Conservation (phyloP, 2,888 invertebrate species). For the Acleris sparsana region DNA sequence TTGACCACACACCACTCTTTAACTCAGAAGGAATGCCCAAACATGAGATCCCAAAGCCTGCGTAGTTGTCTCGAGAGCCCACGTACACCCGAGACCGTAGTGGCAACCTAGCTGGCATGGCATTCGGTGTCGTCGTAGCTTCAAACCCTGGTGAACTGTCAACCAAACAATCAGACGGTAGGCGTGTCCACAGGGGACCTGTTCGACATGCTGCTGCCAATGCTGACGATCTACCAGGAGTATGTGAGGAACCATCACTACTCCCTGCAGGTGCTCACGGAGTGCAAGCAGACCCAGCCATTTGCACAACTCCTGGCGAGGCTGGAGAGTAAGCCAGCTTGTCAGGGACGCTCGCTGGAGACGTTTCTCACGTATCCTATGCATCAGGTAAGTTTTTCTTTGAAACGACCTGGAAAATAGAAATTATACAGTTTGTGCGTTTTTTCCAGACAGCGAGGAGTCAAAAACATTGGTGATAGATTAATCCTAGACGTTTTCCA, state of each 20-base stretch:
- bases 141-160: slow-evolving; percentile 22
- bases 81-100: slow-evolving; percentile 1
- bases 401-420: too few species aligned
- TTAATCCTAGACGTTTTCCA: too few species aligned
- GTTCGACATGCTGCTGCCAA: slow-evolving; percentile 96
- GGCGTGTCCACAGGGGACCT: slow-evolving; percentile 88
- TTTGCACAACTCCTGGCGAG: slow-evolving; percentile 91
- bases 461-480: too few species aligned
- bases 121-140: slow-evolving; percentile 36
- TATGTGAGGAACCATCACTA: slow-evolving; percentile 97
- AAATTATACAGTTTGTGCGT: too few species aligned
- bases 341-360: slow-evolving; percentile 93
- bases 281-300: slow-evolving; percentile 93
- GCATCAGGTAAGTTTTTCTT: slow-evolving; percentile 88
- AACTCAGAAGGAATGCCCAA: not conserved
- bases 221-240: slow-evolving; percentile 97
- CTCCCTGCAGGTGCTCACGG: slow-evolving; percentile 94
- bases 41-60: slow-evolving; percentile 5
- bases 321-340: slow-evolving; percentile 92
- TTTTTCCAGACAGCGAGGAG: too few species aligned
- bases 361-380: slow-evolving; percentile 96
- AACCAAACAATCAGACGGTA: slow-evolving; percentile 34
- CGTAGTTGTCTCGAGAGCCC: not conserved
- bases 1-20: too few species aligned
- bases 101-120: slow-evolving; percentile 30